Evolutionary conservation across 1,140 invertebrate genomes (phyloP).

Genomic region (Cheumatopsyche charites): DNA sequence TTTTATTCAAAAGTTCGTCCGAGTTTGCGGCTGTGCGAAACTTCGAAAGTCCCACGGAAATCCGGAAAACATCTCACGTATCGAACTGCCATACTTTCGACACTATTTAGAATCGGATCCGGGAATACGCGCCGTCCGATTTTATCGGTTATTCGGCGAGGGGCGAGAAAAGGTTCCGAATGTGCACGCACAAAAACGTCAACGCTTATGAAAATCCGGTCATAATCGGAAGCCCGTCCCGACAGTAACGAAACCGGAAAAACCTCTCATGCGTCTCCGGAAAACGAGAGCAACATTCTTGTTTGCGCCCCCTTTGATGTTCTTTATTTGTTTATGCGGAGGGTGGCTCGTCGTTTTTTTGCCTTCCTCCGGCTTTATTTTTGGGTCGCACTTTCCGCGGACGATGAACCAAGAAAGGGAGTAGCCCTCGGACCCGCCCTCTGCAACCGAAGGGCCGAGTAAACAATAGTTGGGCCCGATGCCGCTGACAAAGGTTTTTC

Average conservation of each 20-base stretch:
- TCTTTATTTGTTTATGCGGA: conserved; percentile 34
- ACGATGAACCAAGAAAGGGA: conserved; percentile 38
- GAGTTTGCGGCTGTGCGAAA: too few species aligned
- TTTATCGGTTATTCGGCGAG: too few species aligned
- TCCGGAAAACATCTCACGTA: too few species aligned
- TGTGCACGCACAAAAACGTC: not conserved
- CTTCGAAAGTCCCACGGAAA: too few species aligned
- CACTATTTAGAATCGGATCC: not conserved
- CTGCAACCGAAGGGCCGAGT: conserved; percentile 29
- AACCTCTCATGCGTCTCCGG: conserved; percentile 9
- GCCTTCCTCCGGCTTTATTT: not conserved
- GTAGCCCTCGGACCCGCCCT: conserved; percentile 21
- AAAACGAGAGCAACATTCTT: conserved; percentile 26
- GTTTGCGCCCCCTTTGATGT: conserved; percentile 33
- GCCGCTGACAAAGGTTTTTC: conserved; percentile 42
- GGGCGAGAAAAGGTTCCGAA: not conserved
- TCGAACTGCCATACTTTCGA: too few species aligned
- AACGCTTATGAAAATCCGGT: conserved; percentile 15
- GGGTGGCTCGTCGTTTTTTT: conserved; percentile 4
- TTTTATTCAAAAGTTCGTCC: too few species aligned
- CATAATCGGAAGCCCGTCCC: conserved; percentile 16
- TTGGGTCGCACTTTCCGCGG: conserved; percentile 12
- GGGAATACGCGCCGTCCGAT: not conserved
- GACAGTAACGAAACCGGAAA: conserved; percentile 4
- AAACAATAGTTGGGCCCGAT: conserved; percentile 37